Evolutionary conservation across 2,113 vertebrate genomes (phyloP), one percentile per base, ranked within the genome.

Genomic region (Scatophagus argus): DNA sequence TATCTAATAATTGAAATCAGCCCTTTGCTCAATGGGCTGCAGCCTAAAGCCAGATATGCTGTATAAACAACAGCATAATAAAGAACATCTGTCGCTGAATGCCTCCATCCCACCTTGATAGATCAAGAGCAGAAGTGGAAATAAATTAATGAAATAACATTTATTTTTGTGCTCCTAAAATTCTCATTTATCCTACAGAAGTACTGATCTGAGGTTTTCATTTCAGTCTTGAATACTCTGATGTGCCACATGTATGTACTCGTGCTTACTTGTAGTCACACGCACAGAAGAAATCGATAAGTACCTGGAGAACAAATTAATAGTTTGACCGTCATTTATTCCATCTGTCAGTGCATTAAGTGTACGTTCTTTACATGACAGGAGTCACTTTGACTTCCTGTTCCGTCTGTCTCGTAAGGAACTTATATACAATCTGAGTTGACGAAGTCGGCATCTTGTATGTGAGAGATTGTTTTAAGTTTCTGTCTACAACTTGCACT

Each of bases 41-140:
- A 69, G 85, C 87, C 82, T 76, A 43, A 65, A 90, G 89, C 89
- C 56, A 81, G 83, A 79, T 87, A 74, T 86, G 73, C 80, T 78
- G 72, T 61, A 77, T 65, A 83, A 86, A 89, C 86, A 81, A 58
- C 68, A 75, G 62, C 41, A 66, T 80, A 90, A 86, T 91, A 77
- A 87, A 79, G 47, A 91, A 84, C 87, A 88, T 89, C 89, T 93
- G 90, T 63, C 85, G 75, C 27, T 68, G 54, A 49, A 75, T 51
- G 70, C 59, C 67, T 67, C 47, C 46, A 31, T 66, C 46, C 39
- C 76, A 67, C 74, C 81, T 73, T 71, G 41, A 86, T 56, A 58
- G 47, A 85, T 70, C 27, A 52, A 36, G 25, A 81, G 47, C 9
- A 64, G 49, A 44, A 61, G 81, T 77, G n/a, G 67, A 70, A 75